A percentile compares a stretch with the other conserved stretches of the same genome.
Conservation (phyloP, 1,140 invertebrate species). For the Ctenoplectra terminalis region DNA sequence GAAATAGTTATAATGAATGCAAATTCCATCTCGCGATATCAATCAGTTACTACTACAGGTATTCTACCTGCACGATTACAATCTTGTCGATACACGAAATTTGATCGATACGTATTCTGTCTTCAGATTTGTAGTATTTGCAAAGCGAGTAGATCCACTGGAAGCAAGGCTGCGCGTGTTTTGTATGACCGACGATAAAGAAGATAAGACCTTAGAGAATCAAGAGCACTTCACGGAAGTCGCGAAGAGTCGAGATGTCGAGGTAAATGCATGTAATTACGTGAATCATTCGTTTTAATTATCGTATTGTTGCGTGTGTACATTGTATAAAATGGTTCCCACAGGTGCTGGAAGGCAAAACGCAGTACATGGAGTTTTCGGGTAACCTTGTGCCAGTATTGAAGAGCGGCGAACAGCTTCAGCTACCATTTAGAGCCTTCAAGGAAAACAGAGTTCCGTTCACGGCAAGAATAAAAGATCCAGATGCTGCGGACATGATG, state of each 20-base stretch:
- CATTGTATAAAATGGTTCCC: neutral
- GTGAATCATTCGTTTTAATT: neutral
- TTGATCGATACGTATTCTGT: slow-evolving; percentile 19
- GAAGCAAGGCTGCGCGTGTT: slow-evolving; percentile 96
- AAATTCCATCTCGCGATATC: neutral
- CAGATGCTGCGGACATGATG: slow-evolving; percentile 86
- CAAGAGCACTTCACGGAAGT: slow-evolving; percentile 97
- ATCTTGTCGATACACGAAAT: neutral
- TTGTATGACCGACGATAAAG: slow-evolving; percentile 98
- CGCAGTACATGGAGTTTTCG: slow-evolving; percentile 96
- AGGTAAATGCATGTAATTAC: slow-evolving; percentile 83
- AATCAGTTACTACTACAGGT: neutral
- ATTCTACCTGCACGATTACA: slow-evolving; percentile 48
- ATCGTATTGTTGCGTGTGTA: neutral
- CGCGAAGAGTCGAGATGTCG: slow-evolving; percentile 94
- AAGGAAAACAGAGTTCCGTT: slow-evolving; percentile 97
- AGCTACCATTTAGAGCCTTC: slow-evolving; percentile 94
- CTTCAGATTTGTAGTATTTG: slow-evolving; percentile 94
- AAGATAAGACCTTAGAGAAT: slow-evolving; percentile 96
- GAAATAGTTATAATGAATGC: neutral
- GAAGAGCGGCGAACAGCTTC: slow-evolving; percentile 96
- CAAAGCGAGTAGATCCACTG: slow-evolving; percentile 93
- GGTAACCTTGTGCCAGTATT: slow-evolving; percentile 97
- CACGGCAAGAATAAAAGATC: slow-evolving; percentile 93
- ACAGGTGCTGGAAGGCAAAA: slow-evolving; percentile 92